Evolutionary conservation across 2,888 invertebrate species (phyloP).

Genomic region (Aradus depressus): DNA sequence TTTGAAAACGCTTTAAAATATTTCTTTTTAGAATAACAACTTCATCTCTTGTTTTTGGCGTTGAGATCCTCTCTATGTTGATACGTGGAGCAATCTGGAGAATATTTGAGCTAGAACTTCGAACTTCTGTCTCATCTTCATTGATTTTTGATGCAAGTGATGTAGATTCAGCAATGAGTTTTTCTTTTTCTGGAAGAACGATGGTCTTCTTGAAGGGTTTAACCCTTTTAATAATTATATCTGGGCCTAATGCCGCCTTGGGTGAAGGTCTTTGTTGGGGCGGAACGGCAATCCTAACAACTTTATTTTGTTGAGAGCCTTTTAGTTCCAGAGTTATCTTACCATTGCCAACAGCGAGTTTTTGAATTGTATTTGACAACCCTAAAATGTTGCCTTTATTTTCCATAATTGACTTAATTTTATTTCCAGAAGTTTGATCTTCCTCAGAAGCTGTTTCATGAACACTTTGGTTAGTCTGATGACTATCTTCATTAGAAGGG

Average conservation of each 20-base stretch:
- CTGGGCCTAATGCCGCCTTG: slow-evolving; percentile 11
- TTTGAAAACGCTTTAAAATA: slow-evolving; percentile 1
- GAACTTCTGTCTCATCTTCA: slow-evolving; percentile 5
- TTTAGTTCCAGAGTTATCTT: slow-evolving; percentile 13
- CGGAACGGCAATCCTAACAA: slow-evolving; percentile 13
- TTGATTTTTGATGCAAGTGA: too few relatives aligned
- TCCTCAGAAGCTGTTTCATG: not conserved
- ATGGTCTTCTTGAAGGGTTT: slow-evolving; percentile 10
- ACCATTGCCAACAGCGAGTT: slow-evolving; percentile 7
- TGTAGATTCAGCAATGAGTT: not conserved
- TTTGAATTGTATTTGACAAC: slow-evolving; percentile 2
- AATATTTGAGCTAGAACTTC: not conserved
- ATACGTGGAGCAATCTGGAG: not conserved
- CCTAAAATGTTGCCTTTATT: slow-evolving; percentile 1
- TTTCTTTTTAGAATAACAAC: slow-evolving; percentile 6
- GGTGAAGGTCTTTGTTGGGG: slow-evolving; percentile 3
- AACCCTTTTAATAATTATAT: slow-evolving; percentile 13
- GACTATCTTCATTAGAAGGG: not conserved
- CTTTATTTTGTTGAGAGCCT: slow-evolving; percentile 10
- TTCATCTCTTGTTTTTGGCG: slow-evolving; percentile 2
- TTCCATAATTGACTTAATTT: not conserved
- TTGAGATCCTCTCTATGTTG: slow-evolving; percentile 3
- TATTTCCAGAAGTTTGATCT: not conserved
- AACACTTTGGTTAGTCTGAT: not conserved
- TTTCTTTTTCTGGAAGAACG: slow-evolving; percentile 1